Base-by-base conservation (phyloP, 2,113 vertebrate genomes). In the Maccullochella peelii region DNA sequence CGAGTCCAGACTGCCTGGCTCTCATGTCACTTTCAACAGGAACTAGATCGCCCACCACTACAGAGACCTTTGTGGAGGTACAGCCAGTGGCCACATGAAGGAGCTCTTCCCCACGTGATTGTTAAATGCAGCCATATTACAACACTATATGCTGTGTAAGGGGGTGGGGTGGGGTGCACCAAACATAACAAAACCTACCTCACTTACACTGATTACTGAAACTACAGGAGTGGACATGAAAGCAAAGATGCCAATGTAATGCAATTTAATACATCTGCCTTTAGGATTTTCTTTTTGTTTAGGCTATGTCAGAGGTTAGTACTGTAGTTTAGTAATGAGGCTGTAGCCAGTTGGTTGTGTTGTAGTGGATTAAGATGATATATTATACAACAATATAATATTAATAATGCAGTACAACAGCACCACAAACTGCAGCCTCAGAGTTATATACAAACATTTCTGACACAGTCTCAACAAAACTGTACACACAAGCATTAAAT, bases 41-140 rank as follows among this genome's bases (percentile, higher is more conserved):
- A 90, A 85, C 7, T 65, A 62, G 47, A 65, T 78, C 59, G 40
- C 70, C 55, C 81, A 82, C 72, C 66, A 84, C 66, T 6, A 70
- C 69, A 57, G 23, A 69, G 65, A 2, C 55, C 42, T 59, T 0
- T 44, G 14, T 50, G 80, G 0, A 73, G 5, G 7, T 75, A 23
- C 85, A 8, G 63, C 65, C 14, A 20, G 44, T n/a, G 82, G 55
- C 92, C 92, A 80, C 91, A 18, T 25, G 91, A 73, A 30, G 89
- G 93, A 40, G 91, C 89, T 68, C 33, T 87, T 77, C 20, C 36
- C 72, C 74, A 75, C 62, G 57, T 36, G 20, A 42, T 11, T 68
- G 16, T 23, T 8, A 16, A 25, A 38, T 65, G 44, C 44, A 79
- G 27, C 44, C 42, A 50, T 49, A 75, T 74, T 42, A 54, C 68